phyloP scores from a whole-genome alignment of 2,888 invertebrate genomes.

The Meghimatium bilineatum region DNA sequence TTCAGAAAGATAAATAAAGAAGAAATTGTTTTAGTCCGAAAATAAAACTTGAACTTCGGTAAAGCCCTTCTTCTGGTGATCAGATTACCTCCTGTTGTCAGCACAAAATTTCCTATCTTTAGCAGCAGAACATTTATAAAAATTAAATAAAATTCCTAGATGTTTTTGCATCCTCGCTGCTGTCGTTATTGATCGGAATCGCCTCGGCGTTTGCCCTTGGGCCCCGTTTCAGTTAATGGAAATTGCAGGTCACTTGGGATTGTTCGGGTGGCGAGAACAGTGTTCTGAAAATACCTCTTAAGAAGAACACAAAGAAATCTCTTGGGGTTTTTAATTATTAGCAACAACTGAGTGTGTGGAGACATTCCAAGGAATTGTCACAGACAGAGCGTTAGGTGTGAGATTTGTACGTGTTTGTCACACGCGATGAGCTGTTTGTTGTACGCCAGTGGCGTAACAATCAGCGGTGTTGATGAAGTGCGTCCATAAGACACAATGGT shows the following conservation, averaged over 20 bases:
- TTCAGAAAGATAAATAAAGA: too few relatives aligned
- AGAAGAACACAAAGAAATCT: neutral
- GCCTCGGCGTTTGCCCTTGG: constrained; percentile 1
- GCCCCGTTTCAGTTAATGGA: constrained; percentile 1
- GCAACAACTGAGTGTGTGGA: neutral
- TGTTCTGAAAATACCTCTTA: neutral
- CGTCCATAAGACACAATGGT: too few relatives aligned
- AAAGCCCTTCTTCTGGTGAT: neutral
- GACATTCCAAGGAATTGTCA: neutral
- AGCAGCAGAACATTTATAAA: neutral
- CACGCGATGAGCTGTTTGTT: neutral
- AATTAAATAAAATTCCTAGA: neutral
- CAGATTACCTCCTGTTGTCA: neutral
- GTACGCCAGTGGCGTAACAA: too few relatives aligned
- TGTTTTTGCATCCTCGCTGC: neutral
- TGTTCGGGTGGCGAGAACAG: neutral
- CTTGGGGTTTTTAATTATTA: neutral
- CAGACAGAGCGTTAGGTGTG: neutral
- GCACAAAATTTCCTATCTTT: neutral
- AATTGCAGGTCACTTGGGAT: constrained; percentile 17
- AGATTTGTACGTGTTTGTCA: neutral
- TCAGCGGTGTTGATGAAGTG: too few relatives aligned
- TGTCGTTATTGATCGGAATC: constrained; percentile 15
- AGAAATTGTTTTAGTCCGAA: too few relatives aligned
- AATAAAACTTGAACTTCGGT: too few relatives aligned